These are phyloP conservation scores for Bombus haemorrhoidalis DNA, from an alignment of 1,140 invertebrate species.

Conservation along the genomic window DNA sequence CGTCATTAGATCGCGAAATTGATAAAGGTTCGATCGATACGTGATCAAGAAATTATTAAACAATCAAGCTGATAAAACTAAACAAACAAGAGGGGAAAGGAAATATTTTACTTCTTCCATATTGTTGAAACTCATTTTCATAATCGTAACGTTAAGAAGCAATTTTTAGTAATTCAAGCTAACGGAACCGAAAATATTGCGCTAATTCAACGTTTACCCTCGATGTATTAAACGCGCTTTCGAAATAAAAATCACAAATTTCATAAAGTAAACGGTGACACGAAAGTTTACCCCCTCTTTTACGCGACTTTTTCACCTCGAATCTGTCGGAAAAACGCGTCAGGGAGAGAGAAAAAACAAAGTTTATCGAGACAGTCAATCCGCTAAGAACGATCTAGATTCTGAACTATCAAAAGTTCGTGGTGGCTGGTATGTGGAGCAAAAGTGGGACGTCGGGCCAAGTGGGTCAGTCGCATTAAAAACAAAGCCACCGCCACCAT, in stretches of 20 bases:
- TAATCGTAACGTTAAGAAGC: too few relatives aligned
- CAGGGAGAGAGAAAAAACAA: not conserved
- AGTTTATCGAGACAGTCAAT: constrained; percentile 44
- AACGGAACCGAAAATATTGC: not conserved
- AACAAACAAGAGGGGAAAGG: too few relatives aligned
- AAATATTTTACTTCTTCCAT: not conserved
- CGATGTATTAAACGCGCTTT: not conserved
- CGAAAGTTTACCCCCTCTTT: not conserved
- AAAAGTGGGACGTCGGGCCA: constrained; percentile 63
- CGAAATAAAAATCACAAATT: not conserved
- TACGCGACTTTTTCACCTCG: not conserved
- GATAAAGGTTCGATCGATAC: not conserved
- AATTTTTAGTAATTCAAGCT: too few relatives aligned
- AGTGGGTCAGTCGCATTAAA: constrained; percentile 70
- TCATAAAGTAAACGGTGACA: not conserved
- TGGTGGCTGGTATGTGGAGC: constrained; percentile 45
- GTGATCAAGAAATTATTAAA: not conserved
- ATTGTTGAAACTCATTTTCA: not conserved
- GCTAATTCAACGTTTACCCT: not conserved
- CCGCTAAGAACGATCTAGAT: constrained; percentile 50
- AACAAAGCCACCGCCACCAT: constrained; percentile 68
- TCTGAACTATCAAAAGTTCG: constrained; percentile 54
- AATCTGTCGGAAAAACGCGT: not conserved
- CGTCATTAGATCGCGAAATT: not conserved
- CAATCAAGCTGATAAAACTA: not conserved